A percentile compares a stretch with the other conserved stretches of the same genome.
Evolutionary conservation across 2,797 vertebrate genomes (phyloP).

Genomic region (Decapterus maruadsi): DNA sequence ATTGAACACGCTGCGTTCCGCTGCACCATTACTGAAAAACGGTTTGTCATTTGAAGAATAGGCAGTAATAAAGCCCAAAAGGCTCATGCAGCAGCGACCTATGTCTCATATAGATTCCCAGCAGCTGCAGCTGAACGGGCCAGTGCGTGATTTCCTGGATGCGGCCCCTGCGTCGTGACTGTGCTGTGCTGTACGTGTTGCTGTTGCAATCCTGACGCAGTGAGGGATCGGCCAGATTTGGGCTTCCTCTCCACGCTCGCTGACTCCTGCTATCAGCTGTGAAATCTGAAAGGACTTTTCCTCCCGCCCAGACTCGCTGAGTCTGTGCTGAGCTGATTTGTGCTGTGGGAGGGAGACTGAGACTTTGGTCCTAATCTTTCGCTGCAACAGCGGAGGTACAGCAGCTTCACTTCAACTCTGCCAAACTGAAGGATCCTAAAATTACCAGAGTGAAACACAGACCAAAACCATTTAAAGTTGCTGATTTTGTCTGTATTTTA

Average conservation of each 20-base stretch:
- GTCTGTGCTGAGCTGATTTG: slow-evolving; percentile 57
- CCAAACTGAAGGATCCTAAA: slow-evolving; percentile 29
- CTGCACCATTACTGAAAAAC: slow-evolving; percentile 50
- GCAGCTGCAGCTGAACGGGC: slow-evolving; percentile 58
- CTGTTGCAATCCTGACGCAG: slow-evolving; percentile 71
- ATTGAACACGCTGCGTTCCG: slow-evolving; percentile 40
- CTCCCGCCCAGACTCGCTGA: slow-evolving; percentile 16
- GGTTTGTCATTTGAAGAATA: slow-evolving; percentile 71
- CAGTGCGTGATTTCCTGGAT: slow-evolving; percentile 71
- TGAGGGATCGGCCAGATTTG: slow-evolving; percentile 38
- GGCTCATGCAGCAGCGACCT: slow-evolving; percentile 24
- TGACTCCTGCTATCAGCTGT: slow-evolving; percentile 66
- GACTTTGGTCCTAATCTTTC: slow-evolving; percentile 58
- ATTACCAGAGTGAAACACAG: background rate
- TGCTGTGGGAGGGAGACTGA: slow-evolving; percentile 42
- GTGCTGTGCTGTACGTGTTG: slow-evolving; percentile 39
- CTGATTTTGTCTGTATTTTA: background rate
- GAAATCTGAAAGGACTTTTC: slow-evolving; percentile 67
- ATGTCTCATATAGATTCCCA: slow-evolving; percentile 44
- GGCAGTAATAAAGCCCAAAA: slow-evolving; percentile 61
- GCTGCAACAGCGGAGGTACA: slow-evolving; percentile 47
- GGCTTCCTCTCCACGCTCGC: slow-evolving; percentile 59
- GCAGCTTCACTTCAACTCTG: slow-evolving; percentile 30
- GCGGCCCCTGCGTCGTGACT: slow-evolving; percentile 65
- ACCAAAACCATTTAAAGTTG: background rate